Base-by-base conservation (phyloP, 2,797 vertebrate species). In the Ptychadena robeensis region DNA sequence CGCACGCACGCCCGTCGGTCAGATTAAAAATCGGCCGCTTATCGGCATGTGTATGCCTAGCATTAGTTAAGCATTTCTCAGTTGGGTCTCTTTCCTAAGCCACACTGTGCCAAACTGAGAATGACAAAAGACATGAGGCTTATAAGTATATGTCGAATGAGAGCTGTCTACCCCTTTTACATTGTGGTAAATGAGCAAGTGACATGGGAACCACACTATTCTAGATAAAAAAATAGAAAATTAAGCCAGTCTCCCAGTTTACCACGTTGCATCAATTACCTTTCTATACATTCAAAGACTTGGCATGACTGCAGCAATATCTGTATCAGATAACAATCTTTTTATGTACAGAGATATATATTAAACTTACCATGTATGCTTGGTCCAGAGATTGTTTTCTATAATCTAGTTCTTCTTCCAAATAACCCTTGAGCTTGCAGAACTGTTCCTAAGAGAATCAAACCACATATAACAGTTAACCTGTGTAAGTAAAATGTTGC, bases 371-470 rank as follows among this genome's bases (percentile, higher is more conserved):
- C 97, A 98, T 95, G 75, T 99, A 99, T 15, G 98, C 97, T 91
- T 99, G 98, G 87, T 99, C 98, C 82, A 99, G 92, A 73, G 98
- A 95, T 92, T 98, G 96, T 88, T 99, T 99, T 82, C 98, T 95
- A 89, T 98, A 99, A 92, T 99, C 98, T 80, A 99, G 88, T 86
- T 99, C 98, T 89, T 99, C 98, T 81, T 99, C 98, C 86, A 99
- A 91, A 88, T 99, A 99, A 34, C 98, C 97, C 92, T 99, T 99
- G 90, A 99, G 97, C 92, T 99, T 99, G 89, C 97, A 98, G 92
- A 99, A 99, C 86, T 98, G 97, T 78, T 99, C 98, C 98, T 99
- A 86, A 1, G 87, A 81, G 79, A 83, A 59, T 38, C 2, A 77
- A 77, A 48, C 44, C 18, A 6, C 59, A 61, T 61, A 61, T 27